A percentile compares a stretch with the other conserved stretches of the same genome.
Evolutionary conservation across 2,113 vertebrate species (phyloP).

Genomic region (Ameiurus melas): DNA sequence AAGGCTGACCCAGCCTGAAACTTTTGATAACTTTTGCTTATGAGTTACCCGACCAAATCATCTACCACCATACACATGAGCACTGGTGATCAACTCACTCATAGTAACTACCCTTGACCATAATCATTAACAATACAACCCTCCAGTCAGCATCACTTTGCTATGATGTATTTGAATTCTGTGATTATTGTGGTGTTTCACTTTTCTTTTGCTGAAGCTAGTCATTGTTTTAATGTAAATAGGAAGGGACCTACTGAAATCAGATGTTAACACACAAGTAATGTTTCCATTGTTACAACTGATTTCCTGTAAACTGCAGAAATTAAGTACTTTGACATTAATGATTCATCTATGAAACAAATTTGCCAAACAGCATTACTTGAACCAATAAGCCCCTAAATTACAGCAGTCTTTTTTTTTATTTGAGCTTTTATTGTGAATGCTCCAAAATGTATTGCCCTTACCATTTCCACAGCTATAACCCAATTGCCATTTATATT

Average conservation of each 20-base stretch:
- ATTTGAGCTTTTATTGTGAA: conserved; percentile 40
- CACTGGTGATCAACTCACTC: conserved; percentile 18
- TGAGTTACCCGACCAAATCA: conserved; percentile 39
- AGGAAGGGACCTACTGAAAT: conserved; percentile 47
- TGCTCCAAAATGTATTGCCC: conserved; percentile 55
- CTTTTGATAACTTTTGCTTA: conserved; percentile 69
- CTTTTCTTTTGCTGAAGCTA: not conserved
- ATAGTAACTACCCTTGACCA: conserved; percentile 18
- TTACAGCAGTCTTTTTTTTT: conserved; percentile 38
- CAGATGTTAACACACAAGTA: conserved; percentile 24
- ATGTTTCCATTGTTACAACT: conserved; percentile 58
- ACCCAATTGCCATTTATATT: conserved; percentile 62
- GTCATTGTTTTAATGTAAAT: conserved; percentile 44
- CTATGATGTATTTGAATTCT: not conserved
- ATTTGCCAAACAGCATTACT: not conserved
- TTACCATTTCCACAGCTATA: conserved; percentile 56
- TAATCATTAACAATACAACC: conserved; percentile 14
- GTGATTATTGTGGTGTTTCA: not conserved
- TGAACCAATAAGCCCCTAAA: conserved; percentile 48
- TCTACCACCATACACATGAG: not conserved
- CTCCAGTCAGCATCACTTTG: not conserved
- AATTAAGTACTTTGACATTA: conserved; percentile 47
- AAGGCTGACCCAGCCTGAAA: conserved; percentile 72
- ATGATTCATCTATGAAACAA: conserved; percentile 23
- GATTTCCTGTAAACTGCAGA: conserved; percentile 63